phyloP scores from a whole-genome alignment of 2,797 vertebrate species.

The Glossophaga mutica region DNA sequence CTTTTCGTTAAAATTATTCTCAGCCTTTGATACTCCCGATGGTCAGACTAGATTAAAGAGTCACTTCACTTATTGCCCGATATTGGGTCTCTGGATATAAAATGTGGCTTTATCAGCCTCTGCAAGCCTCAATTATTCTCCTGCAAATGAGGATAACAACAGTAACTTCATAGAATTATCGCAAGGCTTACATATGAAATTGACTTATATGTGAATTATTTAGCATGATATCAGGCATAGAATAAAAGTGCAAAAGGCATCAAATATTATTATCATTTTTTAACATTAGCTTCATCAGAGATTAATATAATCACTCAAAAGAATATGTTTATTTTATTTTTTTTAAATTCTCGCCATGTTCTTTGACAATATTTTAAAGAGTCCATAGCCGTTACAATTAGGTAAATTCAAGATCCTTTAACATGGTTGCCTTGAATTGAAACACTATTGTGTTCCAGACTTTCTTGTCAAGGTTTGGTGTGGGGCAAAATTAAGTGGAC shows the following conservation, averaged over 20 bases:
- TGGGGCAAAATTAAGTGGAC: background rate
- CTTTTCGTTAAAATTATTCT: background rate
- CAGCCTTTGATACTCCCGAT: background rate
- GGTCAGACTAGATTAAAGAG: background rate
- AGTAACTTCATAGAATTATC: background rate
- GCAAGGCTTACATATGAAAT: background rate
- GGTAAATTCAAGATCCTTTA: background rate
- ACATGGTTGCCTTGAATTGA: background rate
- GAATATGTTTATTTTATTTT: background rate
- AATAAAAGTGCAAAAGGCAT: background rate
- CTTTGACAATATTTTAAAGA: background rate
- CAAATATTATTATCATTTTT: background rate
- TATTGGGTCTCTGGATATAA: background rate
- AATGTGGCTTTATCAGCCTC: background rate
- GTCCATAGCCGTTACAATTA: background rate
- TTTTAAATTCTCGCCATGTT: background rate
- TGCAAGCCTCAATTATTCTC: background rate
- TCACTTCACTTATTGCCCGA: background rate
- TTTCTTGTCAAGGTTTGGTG: background rate
- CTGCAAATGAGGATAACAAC: background rate
- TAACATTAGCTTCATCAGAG: background rate
- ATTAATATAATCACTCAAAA: background rate
- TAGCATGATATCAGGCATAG: background rate
- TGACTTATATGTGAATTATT: background rate
- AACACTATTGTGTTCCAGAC: background rate